phyloP scores from a whole-genome alignment of 2,113 vertebrate genomes.

The Miniopterus natalensis region DNA sequence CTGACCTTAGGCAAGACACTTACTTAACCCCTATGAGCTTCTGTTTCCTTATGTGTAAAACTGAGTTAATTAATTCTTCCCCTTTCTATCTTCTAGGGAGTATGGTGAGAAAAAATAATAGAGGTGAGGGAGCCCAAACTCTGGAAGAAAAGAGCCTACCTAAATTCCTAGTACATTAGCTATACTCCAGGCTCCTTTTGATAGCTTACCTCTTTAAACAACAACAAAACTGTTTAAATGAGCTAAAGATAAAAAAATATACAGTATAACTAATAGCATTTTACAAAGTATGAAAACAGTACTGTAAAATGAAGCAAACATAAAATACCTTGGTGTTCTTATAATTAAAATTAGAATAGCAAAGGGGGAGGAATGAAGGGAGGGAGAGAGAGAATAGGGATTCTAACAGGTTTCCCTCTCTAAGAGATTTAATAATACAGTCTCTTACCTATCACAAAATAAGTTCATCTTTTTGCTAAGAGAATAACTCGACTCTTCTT shows the following conservation, averaged over 20 bases:
- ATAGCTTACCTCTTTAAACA: slow-evolving; percentile 49
- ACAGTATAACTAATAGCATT: neutral
- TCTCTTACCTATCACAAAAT: slow-evolving; percentile 36
- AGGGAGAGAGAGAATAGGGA: neutral
- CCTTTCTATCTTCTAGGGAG: slow-evolving; percentile 48
- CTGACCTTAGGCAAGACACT: slow-evolving; percentile 53
- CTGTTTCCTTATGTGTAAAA: slow-evolving; percentile 58
- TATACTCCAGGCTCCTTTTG: neutral
- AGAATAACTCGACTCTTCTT: neutral
- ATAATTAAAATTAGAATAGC: slow-evolving; percentile 55
- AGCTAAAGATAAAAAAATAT: slow-evolving; percentile 53
- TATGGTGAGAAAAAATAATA: slow-evolving; percentile 54
- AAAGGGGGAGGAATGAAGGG: neutral
- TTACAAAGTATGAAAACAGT: slow-evolving; percentile 53
- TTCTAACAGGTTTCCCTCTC: neutral
- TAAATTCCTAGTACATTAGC: slow-evolving; percentile 50
- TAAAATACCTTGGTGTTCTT: slow-evolving; percentile 43
- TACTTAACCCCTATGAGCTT: slow-evolving; percentile 48
- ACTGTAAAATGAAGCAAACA: slow-evolving; percentile 63
- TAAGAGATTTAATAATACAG: slow-evolving; percentile 29
- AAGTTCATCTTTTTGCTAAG: slow-evolving; percentile 30
- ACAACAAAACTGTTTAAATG: slow-evolving; percentile 34
- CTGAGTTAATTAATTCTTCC: slow-evolving; percentile 44
- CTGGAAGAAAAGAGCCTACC: slow-evolving; percentile 17
- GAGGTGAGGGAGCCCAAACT: neutral